Conservation (phyloP, 2,797 vertebrate species). For the Selene dorsalis region DNA sequence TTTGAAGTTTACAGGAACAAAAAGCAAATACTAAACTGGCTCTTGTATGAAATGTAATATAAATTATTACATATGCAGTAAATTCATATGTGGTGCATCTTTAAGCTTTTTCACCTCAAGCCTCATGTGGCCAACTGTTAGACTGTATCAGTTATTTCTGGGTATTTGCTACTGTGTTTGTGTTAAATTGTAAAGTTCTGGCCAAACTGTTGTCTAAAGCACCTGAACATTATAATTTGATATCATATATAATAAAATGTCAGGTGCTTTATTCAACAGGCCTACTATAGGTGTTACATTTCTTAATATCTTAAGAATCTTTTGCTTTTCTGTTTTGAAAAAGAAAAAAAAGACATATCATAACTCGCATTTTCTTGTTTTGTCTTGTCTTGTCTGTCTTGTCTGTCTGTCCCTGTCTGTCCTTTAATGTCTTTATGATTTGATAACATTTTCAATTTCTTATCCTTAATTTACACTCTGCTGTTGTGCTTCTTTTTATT, state of each 20-base stretch:
- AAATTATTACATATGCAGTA: no score
- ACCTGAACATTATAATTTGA: conserved; percentile 52
- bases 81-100: background rate
- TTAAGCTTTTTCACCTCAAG: conserved; percentile 33
- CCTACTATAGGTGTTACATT: conserved; percentile 49
- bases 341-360: conserved; percentile 80
- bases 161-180: conserved; percentile 51
- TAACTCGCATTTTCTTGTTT: conserved; percentile 88
- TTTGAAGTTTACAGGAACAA: conserved; percentile 69
- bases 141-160: conserved; percentile 39
- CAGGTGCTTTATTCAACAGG: conserved; percentile 83
- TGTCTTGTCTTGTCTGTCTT: conserved; percentile 86
- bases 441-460: conserved; percentile 61
- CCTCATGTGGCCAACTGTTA: conserved; percentile 71
- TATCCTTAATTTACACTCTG: conserved; percentile 55
- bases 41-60: background rate
- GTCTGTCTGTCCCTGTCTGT: conserved; percentile 76
- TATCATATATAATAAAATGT: conserved; percentile 17
- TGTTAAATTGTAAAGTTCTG: conserved; percentile 56
- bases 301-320: conserved; percentile 55
- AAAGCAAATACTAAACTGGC: conserved; percentile 26
- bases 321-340: conserved; percentile 72
- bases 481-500: conserved; percentile 49
- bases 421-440: conserved; percentile 75
- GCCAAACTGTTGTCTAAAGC: conserved; percentile 79